These are phyloP conservation scores for Mesochorus sp. DNA, from an alignment of 2,888 invertebrate species.

Conservation along the genomic window DNA sequence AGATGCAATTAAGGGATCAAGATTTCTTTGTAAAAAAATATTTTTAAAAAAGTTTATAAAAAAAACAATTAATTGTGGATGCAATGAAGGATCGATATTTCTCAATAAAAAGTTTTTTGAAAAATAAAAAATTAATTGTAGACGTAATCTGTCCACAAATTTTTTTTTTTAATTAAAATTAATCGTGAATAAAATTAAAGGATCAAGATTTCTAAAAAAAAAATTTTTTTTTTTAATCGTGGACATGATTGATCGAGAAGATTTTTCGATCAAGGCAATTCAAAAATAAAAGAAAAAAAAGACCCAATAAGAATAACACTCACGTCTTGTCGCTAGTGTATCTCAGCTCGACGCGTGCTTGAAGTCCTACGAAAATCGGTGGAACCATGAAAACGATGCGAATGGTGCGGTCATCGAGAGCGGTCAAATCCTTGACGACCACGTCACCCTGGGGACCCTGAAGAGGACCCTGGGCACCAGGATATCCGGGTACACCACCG, in stretches of 20 bases:
- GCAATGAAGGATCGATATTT: too few species aligned
- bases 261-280: background rate
- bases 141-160: too few species aligned
- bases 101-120: too few species aligned
- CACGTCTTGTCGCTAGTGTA: slow-evolving; percentile 90
- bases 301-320: slow-evolving; percentile 81
- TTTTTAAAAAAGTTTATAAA: too few species aligned
- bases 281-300: background rate
- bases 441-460: slow-evolving; percentile 82
- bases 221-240: background rate
- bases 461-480: slow-evolving; percentile 54
- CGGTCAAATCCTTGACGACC: slow-evolving; percentile 86
- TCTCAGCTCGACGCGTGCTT: slow-evolving; percentile 93
- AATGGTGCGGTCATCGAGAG: slow-evolving; percentile 90
- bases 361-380: slow-evolving; percentile 90
- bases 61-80: too few species aligned
- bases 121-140: too few species aligned
- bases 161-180: too few species aligned
- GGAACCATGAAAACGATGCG: slow-evolving; percentile 93
- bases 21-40: too few species aligned
- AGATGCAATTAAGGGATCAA: too few species aligned
- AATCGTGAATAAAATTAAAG: background rate
- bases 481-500: slow-evolving; percentile 67
- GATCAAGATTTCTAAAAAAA: background rate
- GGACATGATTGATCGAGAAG: too few species aligned